These are phyloP conservation scores for Psilopogon haemacephalus DNA, from an alignment of 2,113 vertebrate genomes.

Conservation along the genomic window DNA sequence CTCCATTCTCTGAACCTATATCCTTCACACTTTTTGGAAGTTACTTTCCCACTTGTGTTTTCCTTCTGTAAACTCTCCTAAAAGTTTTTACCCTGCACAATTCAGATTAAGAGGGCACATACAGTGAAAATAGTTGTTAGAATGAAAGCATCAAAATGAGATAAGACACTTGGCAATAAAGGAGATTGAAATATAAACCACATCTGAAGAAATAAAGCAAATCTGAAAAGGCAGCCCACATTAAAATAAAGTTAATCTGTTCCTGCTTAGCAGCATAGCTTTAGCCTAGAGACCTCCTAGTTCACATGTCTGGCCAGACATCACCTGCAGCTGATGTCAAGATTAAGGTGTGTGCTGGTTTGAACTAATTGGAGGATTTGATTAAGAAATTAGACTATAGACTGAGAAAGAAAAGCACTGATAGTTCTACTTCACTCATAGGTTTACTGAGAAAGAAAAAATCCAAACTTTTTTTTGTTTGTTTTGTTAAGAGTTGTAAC, in stretches of 20 bases:
- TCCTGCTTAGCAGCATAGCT: not conserved
- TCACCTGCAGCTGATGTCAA: not conserved
- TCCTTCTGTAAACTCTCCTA: not conserved
- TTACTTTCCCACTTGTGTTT: not conserved
- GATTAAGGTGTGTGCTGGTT: no score
- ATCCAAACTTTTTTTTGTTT: no score
- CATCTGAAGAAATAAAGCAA: not conserved
- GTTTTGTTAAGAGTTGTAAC: no score
- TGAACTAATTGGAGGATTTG: no score
- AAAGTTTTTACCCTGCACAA: not conserved
- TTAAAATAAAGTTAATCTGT: not conserved
- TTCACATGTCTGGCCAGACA: not conserved
- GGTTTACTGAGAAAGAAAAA: no score
- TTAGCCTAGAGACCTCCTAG: not conserved
- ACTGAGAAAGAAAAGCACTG: no score
- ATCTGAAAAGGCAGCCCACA: not conserved
- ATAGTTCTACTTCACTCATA: no score
- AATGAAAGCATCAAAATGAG: not conserved
- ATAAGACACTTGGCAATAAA: not conserved
- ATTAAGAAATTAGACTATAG: no score
- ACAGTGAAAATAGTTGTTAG: not conserved
- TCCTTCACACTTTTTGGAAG: not conserved
- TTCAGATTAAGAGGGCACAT: not conserved
- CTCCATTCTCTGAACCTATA: not conserved
- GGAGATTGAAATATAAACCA: no score